Conservation (phyloP, 2,797 vertebrate genomes). For the Oryzias sinensis region DNA sequence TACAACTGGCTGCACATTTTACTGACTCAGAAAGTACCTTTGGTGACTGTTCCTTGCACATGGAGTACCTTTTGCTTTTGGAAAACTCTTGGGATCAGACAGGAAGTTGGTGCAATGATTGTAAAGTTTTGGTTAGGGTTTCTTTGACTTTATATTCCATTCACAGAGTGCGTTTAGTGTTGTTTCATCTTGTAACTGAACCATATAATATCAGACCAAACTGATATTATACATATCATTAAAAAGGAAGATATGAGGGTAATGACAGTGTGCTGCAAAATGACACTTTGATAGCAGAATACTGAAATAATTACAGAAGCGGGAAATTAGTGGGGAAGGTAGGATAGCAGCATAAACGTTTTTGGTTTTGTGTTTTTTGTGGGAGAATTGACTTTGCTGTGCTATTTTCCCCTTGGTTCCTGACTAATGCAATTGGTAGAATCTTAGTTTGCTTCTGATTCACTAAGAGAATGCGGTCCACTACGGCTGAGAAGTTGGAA, state of each 20-base stretch:
- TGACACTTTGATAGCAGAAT: slow-evolving; percentile 28
- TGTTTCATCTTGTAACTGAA: slow-evolving; percentile 22
- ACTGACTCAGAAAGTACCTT: slow-evolving; percentile 27
- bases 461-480: slow-evolving; percentile 27
- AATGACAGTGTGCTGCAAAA: slow-evolving; percentile 28
- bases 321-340: slow-evolving; percentile 16
- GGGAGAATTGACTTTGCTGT: not conserved
- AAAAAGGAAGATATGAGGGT: slow-evolving; percentile 36
- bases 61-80: slow-evolving; percentile 4
- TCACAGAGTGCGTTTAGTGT: not conserved
- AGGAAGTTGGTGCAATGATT: slow-evolving; percentile 1
- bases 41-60: slow-evolving; percentile 23
- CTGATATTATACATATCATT: slow-evolving; percentile 31
- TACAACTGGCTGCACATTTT: slow-evolving; percentile 43
- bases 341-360: not conserved
- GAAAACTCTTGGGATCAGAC: not conserved
- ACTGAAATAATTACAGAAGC: slow-evolving; percentile 29
- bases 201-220: slow-evolving; percentile 21
- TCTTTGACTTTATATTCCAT: slow-evolving; percentile 2
- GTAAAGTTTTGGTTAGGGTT: not conserved
- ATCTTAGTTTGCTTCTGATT: slow-evolving; percentile 36
- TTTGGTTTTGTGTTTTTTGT: not conserved
- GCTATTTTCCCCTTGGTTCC: slow-evolving; percentile 18
- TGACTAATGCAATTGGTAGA: slow-evolving; percentile 29
- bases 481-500: slow-evolving; percentile 57